Evolutionary conservation across 1,140 invertebrate species (phyloP), one percentile per base, ranked within the genome.

Genomic region (Dreissena rostriformis): DNA sequence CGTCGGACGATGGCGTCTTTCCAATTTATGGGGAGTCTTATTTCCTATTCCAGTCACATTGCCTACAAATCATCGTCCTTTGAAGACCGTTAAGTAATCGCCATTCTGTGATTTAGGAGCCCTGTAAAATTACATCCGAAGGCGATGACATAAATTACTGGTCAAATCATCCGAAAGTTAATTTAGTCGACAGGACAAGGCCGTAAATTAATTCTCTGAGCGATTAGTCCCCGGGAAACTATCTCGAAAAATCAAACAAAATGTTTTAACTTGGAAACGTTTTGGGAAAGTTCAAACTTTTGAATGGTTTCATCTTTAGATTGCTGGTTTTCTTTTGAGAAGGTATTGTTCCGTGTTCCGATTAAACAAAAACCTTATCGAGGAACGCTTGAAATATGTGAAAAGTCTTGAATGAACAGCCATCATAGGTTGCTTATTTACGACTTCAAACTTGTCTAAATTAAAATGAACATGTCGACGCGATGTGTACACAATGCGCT

Each of bases 391-490:
- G 17, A 19, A 28, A 28, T 70, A 19, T 17, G 17, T n/a, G 17
- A 70, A 24, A 19, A 29, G 39, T 22, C 26, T 28, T 70, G 19
- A 28, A n/a, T 70, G 24, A n/a, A 28, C 5, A 63, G 24, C 19
- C 24, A n/a, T 26, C 19, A 28, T 28, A 19, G 39, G 39, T 28
- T n/a, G 17, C 24, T 28, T 72, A 61, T 82, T 82, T 82, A 82
- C 49, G 79, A 72, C 57, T n/a, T 7, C 10, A 26, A 11, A 24
- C 22, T 49, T 74, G 79, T 82, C 79, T 52, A 17, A n/a, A 24
- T 24, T 29, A 24, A 49, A 66, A 82, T 82, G 70, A 73, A 82
- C 72, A 28, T 52, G 79, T 82, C 79, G 74, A 24, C 12, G 51
- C n/a, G 71, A 26, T 19, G 55, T 57, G 63, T 49, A 66, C n/a